Evolutionary conservation across 2,113 vertebrate genomes (phyloP), one percentile per base, ranked within the genome.

Genomic region (Ursus arctos): DNA sequence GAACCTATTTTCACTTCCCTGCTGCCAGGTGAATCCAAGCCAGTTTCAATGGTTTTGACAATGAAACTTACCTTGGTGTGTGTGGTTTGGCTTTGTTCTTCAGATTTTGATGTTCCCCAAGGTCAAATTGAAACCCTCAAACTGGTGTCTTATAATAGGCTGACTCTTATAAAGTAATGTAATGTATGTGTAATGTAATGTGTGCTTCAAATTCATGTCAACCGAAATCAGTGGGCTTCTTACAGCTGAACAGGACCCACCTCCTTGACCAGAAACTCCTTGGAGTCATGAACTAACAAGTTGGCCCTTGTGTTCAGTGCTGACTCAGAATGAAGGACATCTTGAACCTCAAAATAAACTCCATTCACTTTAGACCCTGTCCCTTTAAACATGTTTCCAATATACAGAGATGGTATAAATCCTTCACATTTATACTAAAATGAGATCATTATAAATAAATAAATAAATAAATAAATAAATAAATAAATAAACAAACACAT

Each of bases 1-100:
- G 77, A 59, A 77, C 59, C 49, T 33, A 21, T 53, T 83, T 53
- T 59, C 5, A 28, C 81, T 40, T 82, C 51, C 36, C 47, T 93
- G 49, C 21, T 79, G 61, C 47, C 11, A 26, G 36, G 57, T 74
- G 83, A 67, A 72, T 94, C 80, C 86, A 89, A 76, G n/a, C 1
- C 33, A 59, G 94, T 98, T 98, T 98, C 97, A 94, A 79, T 97
- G 94, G 92, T 96, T 97, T 96, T 91, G 47, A 92, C 96, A 88
- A 90, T 88, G 98, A 98, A 98, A 95, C 96, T 97, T 95, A 98
- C 96, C 92, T 96, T 86, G 79, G n/a, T 69, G 51, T 87, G 15
- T 96, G 92, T 80, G 96, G 88, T 94, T 96, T 92, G 79, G 51
- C 33, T 82, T 92, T 36, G 33, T 80, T 72, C 61, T 82, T 80